Base-by-base conservation (phyloP, 2,113 vertebrate genomes). In the Apaloderma vittatum region DNA sequence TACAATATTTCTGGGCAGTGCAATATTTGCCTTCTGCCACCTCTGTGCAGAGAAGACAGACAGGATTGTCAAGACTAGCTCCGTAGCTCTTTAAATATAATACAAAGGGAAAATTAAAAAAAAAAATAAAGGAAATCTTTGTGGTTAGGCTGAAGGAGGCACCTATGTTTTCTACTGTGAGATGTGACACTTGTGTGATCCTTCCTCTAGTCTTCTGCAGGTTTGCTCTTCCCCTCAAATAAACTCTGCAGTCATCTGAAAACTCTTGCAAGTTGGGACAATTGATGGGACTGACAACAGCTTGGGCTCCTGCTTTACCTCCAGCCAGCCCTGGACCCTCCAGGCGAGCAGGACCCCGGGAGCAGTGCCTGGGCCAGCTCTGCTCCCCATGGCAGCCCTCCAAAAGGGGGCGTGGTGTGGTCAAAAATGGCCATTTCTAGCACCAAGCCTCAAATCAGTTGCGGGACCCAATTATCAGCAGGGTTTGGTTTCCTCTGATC, bases 71-170 rank as follows among this genome's bases (percentile, higher is more conserved):
- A 30, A 43, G 49, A 71, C 1, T 78, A 59, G 45, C 16, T 73
- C 24, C 82, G 74, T 30, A 74, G 59, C 52, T 22, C 43, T 71
- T 77, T 52, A 52, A 82, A 74, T 11, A 36, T 3, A 70, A 86
- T 14, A 19, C 20, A 52, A 58, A 54, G 16, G 22, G 9, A 0
- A 3, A 10, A 59, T 74, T 48, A n/a, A 24, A 9, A 0, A 46
- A 55, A 10, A 57, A 74, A 48, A n/a, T 22, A 9, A 0, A 46
- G 30, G 34, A 23, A 3, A 2, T 6, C 29, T 72, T 37, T 21
- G 14, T 49, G 11, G 16, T 30, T 48, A 62, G 10, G n/a, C 22
- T 71, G 46, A 30, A 91, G 61, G 12, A 62, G 20, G 27, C 62
- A 63, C 4, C 10, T 36, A 8, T 13, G 54, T 12, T 72, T 87